Percentiles rank a stretch among this genome's conserved stretches.
These are phyloP conservation scores for Chrysopilus asiliformis DNA, from an alignment of 2,888 invertebrate genomes.

Conservation along the genomic window DNA sequence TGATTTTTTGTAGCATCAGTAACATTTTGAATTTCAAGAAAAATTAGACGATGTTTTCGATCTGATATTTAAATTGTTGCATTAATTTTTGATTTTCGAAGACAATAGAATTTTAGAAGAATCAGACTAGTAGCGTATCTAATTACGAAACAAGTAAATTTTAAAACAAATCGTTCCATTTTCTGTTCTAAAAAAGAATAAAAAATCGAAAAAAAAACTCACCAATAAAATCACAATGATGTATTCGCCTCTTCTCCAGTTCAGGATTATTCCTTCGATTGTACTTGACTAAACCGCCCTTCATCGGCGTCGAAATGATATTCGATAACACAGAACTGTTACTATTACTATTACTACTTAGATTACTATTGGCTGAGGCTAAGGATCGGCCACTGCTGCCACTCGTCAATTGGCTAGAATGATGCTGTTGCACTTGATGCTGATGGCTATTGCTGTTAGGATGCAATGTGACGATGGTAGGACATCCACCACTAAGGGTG, in stretches of 20 bases:
- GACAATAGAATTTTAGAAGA: too few species aligned
- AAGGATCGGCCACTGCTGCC: constrained; percentile 13
- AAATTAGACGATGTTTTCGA: too few species aligned
- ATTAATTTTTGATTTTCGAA: too few species aligned
- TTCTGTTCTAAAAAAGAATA: background rate
- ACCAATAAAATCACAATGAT: constrained; percentile 93
- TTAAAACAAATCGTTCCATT: too few species aligned
- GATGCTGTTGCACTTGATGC: constrained; percentile 3
- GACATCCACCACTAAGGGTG: constrained; percentile 24
- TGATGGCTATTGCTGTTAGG: constrained; percentile 10
- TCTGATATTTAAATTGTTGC: too few species aligned
- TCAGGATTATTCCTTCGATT: constrained; percentile 95
- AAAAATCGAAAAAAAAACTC: constrained; percentile 24
- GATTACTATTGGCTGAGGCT: constrained; percentile 12
- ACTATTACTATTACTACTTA: constrained; percentile 12
- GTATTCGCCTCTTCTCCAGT: constrained; percentile 86
- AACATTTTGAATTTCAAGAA: too few species aligned
- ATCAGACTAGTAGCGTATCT: too few species aligned
- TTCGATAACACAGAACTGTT: constrained; percentile 21
- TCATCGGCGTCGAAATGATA: constrained; percentile 23
- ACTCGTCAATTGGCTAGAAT: constrained; percentile 3
- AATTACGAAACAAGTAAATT: too few species aligned
- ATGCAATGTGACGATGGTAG: constrained; percentile 24
- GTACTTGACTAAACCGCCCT: constrained; percentile 49
- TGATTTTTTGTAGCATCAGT: too few species aligned